A percentile compares a stretch with the other conserved stretches of the same genome.
phyloP scores from a whole-genome alignment of 2,113 vertebrate species.

The Amia ocellicauda region DNA sequence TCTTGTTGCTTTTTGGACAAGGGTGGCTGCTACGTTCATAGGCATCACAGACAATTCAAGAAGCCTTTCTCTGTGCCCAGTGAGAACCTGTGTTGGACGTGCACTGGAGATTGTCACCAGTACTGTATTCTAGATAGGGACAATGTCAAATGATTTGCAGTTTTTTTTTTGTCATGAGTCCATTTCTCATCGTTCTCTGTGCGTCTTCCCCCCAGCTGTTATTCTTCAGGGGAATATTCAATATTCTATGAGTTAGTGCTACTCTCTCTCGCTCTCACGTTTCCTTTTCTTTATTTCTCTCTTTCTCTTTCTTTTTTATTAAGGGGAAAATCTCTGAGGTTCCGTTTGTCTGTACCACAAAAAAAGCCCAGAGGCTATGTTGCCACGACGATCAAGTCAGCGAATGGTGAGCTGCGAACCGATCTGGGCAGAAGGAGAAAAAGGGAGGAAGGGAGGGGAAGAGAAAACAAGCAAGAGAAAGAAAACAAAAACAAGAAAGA shows the following conservation, averaged over 20 bases:
- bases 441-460: neutral
- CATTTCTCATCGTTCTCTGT: constrained; percentile 22
- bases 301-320: neutral
- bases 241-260: too few species aligned
- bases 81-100: too few species aligned
- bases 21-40: too few species aligned
- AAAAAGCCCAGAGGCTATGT: neutral
- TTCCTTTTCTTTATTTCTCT: constrained; percentile 16
- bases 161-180: too few species aligned
- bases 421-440: constrained; percentile 1
- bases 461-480: neutral
- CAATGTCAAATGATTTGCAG: too few species aligned
- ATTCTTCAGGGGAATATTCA: too few species aligned
- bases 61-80: too few species aligned
- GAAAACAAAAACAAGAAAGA: constrained; percentile 1
- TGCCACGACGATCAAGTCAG: neutral
- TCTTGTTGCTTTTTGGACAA: too few species aligned
- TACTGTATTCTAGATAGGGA: too few species aligned
- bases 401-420: neutral
- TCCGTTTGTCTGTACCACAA: neutral
- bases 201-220: constrained; percentile 11
- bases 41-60: too few species aligned
- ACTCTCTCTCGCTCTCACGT: constrained; percentile 11
- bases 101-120: too few species aligned
- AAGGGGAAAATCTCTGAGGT: neutral